phyloP scores from a whole-genome alignment of 1,140 invertebrate species.

The Hetaerina americana region DNA sequence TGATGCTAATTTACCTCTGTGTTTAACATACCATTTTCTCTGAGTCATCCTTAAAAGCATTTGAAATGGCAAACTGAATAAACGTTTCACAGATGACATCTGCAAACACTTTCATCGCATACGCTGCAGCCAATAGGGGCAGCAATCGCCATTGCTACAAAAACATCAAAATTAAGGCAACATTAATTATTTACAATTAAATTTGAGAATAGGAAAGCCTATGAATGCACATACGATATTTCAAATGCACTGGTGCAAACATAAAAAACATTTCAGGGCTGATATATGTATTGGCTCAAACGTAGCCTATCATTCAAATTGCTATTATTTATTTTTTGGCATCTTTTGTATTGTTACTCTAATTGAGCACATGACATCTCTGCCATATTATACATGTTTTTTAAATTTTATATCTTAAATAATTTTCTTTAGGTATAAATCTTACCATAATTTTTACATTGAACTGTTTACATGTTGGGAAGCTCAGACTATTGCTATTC shows the following conservation, averaged over 20 bases:
- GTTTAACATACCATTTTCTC: constrained; percentile 5
- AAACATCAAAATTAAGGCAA: constrained; percentile 10
- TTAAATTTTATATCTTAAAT: too few relatives aligned
- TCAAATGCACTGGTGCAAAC: not conserved
- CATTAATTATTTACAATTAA: not conserved
- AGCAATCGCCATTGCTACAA: constrained; percentile 66
- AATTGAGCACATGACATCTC: too few relatives aligned
- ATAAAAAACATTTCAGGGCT: too few relatives aligned
- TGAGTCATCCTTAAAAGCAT: not conserved
- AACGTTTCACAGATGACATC: constrained; percentile 41
- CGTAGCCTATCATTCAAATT: too few relatives aligned
- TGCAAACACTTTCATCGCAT: constrained; percentile 52
- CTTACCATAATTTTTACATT: too few relatives aligned
- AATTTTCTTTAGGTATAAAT: too few relatives aligned
- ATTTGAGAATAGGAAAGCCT: not conserved
- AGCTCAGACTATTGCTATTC: too few relatives aligned
- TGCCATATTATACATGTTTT: too few relatives aligned
- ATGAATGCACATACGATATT: not conserved
- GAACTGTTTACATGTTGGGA: too few relatives aligned
- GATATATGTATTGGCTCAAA: too few relatives aligned
- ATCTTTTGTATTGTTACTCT: too few relatives aligned
- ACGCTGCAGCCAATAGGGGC: constrained; percentile 62
- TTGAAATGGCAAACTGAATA: constrained; percentile 35
- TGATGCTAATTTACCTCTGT: not conserved
- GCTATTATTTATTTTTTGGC: too few relatives aligned